phyloP scores from a whole-genome alignment of 1,140 invertebrate genomes.

The Aphaenogaster ashmeadi region DNA sequence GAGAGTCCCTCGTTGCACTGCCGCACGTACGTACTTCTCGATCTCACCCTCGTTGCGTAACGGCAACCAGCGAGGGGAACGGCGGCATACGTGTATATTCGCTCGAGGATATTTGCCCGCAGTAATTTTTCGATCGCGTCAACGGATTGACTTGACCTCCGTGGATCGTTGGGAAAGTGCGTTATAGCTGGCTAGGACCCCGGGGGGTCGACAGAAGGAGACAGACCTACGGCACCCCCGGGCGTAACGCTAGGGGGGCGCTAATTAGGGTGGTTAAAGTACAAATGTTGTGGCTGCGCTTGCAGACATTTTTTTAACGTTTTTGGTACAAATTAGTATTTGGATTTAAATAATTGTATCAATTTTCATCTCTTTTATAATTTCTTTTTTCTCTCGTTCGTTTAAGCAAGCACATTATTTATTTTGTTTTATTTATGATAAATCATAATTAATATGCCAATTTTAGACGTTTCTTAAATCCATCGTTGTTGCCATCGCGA shows the following conservation, averaged over 20 bases:
- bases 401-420: background rate
- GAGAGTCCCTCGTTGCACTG: slow-evolving; percentile 36
- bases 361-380: background rate
- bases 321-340: background rate
- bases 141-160: slow-evolving; percentile 62
- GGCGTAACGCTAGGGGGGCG: slow-evolving; percentile 6
- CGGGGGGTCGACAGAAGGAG: background rate
- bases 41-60: slow-evolving; percentile 58
- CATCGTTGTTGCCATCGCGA: background rate
- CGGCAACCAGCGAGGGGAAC: background rate
- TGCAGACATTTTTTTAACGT: background rate
- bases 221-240: slow-evolving; percentile 15
- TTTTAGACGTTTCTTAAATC: background rate
- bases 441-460: background rate
- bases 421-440: background rate
- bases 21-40: background rate
- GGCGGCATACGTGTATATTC: background rate
- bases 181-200: background rate
- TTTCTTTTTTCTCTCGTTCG: background rate
- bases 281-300: background rate
- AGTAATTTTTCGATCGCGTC: slow-evolving; percentile 61
- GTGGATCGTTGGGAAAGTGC: slow-evolving; percentile 26
- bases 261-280: slow-evolving; percentile 54
- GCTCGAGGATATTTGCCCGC: slow-evolving; percentile 52
- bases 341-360: background rate